phyloP scores from a whole-genome alignment of 2,113 vertebrate species.

The Nothoprocta perdicaria region DNA sequence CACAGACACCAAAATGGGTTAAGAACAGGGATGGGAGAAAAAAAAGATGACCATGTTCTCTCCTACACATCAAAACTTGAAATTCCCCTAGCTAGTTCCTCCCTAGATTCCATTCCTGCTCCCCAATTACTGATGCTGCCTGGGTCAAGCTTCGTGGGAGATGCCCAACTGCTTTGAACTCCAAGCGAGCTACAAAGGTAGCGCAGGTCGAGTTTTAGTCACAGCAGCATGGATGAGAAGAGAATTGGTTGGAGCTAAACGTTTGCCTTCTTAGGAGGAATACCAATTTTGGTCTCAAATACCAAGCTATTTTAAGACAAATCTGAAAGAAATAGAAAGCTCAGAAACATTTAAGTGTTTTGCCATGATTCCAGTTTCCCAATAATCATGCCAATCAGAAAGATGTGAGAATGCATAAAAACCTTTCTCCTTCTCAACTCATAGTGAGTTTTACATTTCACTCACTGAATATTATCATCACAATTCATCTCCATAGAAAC shows the following conservation, averaged over 20 bases:
- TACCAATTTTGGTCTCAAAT: not conserved
- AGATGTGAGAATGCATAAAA: not conserved
- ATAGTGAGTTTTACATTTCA: conserved; percentile 26
- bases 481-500: conserved; percentile 58
- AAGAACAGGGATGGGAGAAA: not conserved
- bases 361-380: not conserved
- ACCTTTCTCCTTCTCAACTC: conserved; percentile 10
- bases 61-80: not conserved
- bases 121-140: not conserved
- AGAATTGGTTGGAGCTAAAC: not conserved
- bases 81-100: not conserved
- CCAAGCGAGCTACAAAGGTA: not conserved
- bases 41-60: not conserved
- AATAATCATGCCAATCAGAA: conserved; percentile 37
- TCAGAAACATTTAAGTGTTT: not conserved
- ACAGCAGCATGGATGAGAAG: not conserved
- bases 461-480: not conserved
- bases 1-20: not conserved
- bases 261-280: not conserved
- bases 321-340: not conserved
- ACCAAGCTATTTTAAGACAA: not conserved
- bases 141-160: fast-evolving
- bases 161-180: not conserved
- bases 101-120: not conserved
- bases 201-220: not conserved